Evolutionary conservation across 2,797 vertebrate genomes (phyloP).

Genomic region (Selene dorsalis): DNA sequence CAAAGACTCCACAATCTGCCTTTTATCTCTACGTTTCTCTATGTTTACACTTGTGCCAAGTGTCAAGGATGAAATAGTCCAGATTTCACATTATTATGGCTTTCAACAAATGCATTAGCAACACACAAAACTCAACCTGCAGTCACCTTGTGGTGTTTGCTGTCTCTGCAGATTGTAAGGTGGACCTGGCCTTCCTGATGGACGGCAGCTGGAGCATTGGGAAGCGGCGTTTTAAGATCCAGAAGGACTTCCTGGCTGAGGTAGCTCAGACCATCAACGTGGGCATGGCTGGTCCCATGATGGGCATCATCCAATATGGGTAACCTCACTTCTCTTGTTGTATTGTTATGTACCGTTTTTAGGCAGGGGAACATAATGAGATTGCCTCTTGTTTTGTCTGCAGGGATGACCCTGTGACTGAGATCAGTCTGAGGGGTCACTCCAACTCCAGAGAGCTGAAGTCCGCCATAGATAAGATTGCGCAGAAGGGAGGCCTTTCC

Average conservation of each 20-base stretch:
- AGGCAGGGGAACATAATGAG: background rate
- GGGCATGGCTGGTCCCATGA: slow-evolving; percentile 90
- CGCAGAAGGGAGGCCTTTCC: slow-evolving; percentile 94
- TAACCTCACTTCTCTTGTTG: slow-evolving; percentile 61
- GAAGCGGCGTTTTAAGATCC: slow-evolving; percentile 94
- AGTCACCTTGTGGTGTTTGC: background rate
- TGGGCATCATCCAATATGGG: slow-evolving; percentile 98
- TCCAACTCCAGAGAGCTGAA: slow-evolving; percentile 89
- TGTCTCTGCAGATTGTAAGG: slow-evolving; percentile 88
- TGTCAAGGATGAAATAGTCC: background rate
- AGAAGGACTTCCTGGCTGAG: slow-evolving; percentile 93
- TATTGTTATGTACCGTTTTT: background rate
- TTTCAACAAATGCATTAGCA: background rate
- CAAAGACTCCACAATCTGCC: background rate
- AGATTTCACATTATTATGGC: background rate
- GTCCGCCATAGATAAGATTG: slow-evolving; percentile 90
- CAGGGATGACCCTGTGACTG: slow-evolving; percentile 92
- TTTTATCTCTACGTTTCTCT: background rate
- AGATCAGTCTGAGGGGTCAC: slow-evolving; percentile 91
- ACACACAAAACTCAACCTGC: background rate
- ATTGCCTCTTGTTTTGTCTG: slow-evolving; percentile 24
- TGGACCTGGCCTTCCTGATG: slow-evolving; percentile 94
- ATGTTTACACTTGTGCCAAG: background rate
- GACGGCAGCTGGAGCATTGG: slow-evolving; percentile 97
- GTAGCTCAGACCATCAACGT: slow-evolving; percentile 90